Conservation (phyloP, 2,113 vertebrate genomes). For the Corythornis vintsioides region DNA sequence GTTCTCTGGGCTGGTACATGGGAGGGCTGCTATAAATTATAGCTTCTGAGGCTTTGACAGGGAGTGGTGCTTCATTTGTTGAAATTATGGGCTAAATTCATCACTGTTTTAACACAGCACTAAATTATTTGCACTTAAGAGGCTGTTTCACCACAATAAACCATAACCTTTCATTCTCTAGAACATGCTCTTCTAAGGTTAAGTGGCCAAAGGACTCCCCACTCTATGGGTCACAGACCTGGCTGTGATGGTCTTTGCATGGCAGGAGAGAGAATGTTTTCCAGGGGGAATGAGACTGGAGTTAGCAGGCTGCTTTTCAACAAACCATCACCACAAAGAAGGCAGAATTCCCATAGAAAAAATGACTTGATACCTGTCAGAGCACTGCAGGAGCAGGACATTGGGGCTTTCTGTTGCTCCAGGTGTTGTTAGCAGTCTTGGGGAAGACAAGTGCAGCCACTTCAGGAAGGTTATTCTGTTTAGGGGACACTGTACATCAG, state of each 20-base stretch:
- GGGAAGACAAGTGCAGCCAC: not conserved
- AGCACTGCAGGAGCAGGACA: not conserved
- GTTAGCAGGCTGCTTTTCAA: not conserved
- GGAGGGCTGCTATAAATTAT: not conserved
- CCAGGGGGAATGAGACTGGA: not conserved
- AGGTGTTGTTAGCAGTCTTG: not conserved
- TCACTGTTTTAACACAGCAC: not conserved
- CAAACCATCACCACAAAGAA: fast-evolving
- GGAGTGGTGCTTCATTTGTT: slow-evolving; percentile 10
- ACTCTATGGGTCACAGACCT: not conserved
- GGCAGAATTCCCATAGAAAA: not conserved
- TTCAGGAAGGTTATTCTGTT: not conserved
- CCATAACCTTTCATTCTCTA: not conserved
- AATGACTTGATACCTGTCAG: not conserved
- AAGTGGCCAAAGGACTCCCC: not conserved
- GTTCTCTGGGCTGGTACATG: not conserved
- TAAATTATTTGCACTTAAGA: not conserved
- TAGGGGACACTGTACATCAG: fast-evolving
- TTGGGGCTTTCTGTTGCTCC: not conserved
- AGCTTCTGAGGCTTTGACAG: not conserved
- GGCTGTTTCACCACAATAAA: not conserved
- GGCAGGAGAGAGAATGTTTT: not conserved
- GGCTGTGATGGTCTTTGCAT: not conserved
- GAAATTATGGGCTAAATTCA: slow-evolving; percentile 32
- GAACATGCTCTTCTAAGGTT: not conserved